phyloP scores from a whole-genome alignment of 2,888 invertebrate genomes.

The Ecdyonurus torrentis region DNA sequence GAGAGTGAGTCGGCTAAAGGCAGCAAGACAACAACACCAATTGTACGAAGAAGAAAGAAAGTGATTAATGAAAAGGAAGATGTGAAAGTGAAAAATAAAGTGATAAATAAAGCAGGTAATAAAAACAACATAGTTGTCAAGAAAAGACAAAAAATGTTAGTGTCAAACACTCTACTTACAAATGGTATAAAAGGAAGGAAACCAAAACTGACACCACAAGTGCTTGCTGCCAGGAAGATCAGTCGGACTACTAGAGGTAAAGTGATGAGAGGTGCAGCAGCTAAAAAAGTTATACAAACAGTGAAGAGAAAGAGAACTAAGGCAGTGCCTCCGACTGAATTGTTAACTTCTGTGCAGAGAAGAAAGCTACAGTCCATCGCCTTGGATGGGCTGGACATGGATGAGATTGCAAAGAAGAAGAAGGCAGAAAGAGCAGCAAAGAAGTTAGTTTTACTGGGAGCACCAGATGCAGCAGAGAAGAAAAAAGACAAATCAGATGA shows the following conservation, averaged over 20 bases:
- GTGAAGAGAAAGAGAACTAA: background rate
- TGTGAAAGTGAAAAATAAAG: background rate
- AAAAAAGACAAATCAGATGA: background rate
- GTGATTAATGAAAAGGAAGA: background rate
- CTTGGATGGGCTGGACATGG: no score
- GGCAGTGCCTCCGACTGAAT: background rate
- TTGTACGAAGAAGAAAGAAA: background rate
- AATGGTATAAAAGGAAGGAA: background rate
- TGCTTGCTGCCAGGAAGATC: background rate
- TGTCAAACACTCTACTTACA: background rate
- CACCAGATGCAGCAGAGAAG: no score
- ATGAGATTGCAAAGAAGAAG: no score
- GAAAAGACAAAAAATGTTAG: no score
- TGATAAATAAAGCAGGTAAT: background rate
- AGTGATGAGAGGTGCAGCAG: background rate
- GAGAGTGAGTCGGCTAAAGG: background rate
- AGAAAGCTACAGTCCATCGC: background rate
- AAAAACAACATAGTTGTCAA: no score
- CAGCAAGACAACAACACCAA: background rate
- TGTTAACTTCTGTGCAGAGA: no score
- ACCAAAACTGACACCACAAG: background rate
- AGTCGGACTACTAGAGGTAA: background rate
- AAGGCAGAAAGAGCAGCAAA: background rate
- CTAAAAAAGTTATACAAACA: no score
- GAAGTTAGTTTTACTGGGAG: no score